Percentiles rank a stretch among this genome's conserved stretches.
Evolutionary conservation across 2,113 vertebrate species (phyloP).

Genomic region (Chionomys nivalis): DNA sequence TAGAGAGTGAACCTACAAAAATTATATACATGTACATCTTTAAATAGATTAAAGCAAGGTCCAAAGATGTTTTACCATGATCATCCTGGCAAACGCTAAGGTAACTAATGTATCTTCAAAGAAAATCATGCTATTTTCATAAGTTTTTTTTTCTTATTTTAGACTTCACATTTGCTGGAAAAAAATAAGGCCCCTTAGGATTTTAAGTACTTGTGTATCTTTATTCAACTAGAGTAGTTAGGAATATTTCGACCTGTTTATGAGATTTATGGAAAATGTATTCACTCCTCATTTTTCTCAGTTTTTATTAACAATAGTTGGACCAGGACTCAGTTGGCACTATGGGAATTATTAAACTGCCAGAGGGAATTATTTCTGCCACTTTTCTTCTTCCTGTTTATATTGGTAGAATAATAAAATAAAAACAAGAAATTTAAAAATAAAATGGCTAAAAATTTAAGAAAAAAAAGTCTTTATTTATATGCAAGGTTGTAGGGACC

Average conservation of each 20-base stretch:
- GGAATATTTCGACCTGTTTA: background rate
- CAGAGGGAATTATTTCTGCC: background rate
- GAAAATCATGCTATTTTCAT: conserved; percentile 52
- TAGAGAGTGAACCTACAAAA: too few species aligned
- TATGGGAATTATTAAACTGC: background rate
- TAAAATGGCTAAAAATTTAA: background rate
- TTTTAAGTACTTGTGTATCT: background rate
- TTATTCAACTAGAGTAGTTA: background rate
- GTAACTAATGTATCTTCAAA: conserved; percentile 71
- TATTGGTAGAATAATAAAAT: background rate
- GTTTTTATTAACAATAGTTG: background rate
- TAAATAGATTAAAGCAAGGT: conserved; percentile 33
- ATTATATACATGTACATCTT: background rate
- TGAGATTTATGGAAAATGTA: background rate
- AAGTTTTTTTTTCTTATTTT: background rate
- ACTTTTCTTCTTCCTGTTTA: background rate
- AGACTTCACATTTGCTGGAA: background rate
- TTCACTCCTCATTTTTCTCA: background rate
- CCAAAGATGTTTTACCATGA: conserved; percentile 42
- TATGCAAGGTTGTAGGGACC: background rate
- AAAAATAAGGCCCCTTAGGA: background rate
- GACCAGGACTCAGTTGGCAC: background rate
- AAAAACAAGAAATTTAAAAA: background rate
- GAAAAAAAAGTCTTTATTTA: background rate
- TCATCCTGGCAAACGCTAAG: conserved; percentile 24